A percentile compares a stretch with the other conserved stretches of the same genome.
phyloP scores from a whole-genome alignment of 1,140 invertebrate genomes.

The Drosophila dunni region DNA sequence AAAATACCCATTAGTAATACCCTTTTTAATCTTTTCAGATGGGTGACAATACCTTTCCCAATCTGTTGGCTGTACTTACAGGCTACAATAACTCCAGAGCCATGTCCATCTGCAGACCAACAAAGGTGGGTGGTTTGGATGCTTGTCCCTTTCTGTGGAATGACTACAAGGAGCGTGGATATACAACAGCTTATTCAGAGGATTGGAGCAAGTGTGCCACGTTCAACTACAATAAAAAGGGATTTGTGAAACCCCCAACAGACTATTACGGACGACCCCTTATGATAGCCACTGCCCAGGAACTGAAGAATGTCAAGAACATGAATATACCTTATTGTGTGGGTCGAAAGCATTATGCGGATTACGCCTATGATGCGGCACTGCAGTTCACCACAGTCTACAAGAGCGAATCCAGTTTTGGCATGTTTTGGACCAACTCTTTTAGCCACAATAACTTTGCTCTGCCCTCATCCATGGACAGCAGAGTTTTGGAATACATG shows the following conservation, averaged over 20 bases:
- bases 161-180: constrained; percentile 89
- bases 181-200: constrained; percentile 92
- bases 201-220: constrained; percentile 89
- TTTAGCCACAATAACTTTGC: constrained; percentile 92
- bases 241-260: constrained; percentile 91
- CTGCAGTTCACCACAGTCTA: constrained; percentile 85
- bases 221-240: constrained; percentile 92
- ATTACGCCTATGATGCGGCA: constrained; percentile 86
- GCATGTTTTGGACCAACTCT: constrained; percentile 91
- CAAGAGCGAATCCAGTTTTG: constrained; percentile 87
- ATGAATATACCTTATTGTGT: constrained; percentile 85
- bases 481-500: constrained; percentile 87
- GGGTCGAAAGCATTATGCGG: constrained; percentile 86
- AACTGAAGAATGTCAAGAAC: constrained; percentile 72
- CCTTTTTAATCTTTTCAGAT: constrained; percentile 72
- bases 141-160: constrained; percentile 93
- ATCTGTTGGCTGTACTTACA: constrained; percentile 91
- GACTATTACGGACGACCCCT: constrained; percentile 93
- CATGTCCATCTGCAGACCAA: constrained; percentile 85
- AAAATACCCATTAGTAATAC: neutral
- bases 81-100: constrained; percentile 86
- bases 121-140: constrained; percentile 85
- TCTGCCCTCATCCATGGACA: constrained; percentile 88
- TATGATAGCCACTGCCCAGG: constrained; percentile 87
- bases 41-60: constrained; percentile 93